A percentile compares a stretch with the other conserved stretches of the same genome.
Conservation (phyloP, 2,797 vertebrate genomes). For the Phoeniculus purpureus region DNA sequence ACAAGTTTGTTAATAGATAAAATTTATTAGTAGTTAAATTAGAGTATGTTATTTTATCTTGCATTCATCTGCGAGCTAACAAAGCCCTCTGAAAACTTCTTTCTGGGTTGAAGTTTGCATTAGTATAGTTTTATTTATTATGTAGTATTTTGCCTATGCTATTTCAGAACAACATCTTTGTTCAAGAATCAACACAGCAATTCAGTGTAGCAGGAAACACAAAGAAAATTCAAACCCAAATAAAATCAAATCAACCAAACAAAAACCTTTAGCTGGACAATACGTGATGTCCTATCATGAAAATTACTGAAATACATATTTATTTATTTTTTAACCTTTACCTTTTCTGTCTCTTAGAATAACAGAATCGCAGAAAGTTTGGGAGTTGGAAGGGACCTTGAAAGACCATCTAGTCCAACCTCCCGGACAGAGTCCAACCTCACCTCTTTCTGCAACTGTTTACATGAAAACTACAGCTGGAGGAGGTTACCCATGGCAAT, state of each 20-base stretch:
- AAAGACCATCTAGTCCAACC: too few relatives aligned
- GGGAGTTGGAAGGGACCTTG: too few relatives aligned
- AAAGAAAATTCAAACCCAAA: neutral
- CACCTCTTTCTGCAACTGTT: neutral
- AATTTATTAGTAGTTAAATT: slow-evolving; percentile 29
- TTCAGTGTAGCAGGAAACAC: neutral
- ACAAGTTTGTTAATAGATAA: neutral
- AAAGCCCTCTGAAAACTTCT: too few relatives aligned
- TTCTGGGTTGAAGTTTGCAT: too few relatives aligned
- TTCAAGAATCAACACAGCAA: neutral
- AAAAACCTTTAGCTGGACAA: neutral
- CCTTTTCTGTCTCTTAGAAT: neutral
- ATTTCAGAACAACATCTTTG: neutral
- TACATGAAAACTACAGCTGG: neutral
- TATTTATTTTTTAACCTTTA: neutral
- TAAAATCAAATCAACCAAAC: neutral
- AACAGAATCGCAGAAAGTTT: too few relatives aligned
- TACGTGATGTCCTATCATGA: neutral
- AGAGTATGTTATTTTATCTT: neutral
- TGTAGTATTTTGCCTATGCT: neutral
- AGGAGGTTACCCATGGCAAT: neutral
- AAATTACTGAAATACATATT: neutral
- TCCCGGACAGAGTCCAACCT: too few relatives aligned
- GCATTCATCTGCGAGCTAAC: neutral
- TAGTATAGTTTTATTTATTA: too few relatives aligned